Evolutionary conservation across 2,113 vertebrate species (phyloP), one percentile per base, ranked within the genome.

Genomic region (Alexandromys fortis): DNA sequence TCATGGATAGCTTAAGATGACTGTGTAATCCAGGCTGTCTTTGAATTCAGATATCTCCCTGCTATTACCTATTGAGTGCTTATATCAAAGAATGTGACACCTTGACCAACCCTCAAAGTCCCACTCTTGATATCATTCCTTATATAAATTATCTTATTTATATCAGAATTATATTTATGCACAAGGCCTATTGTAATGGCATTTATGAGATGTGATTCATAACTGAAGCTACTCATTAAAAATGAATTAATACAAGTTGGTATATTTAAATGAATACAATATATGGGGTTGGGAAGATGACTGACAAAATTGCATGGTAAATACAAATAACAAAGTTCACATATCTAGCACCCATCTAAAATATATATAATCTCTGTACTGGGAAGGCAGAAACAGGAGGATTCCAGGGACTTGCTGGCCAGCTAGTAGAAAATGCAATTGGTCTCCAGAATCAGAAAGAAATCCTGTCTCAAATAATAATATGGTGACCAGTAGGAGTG

Each of bases 231-330:
- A 21, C 12, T 88, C 22, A 73, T n/a, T 38, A 67, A 90, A 47
- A 86, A 33, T 78, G 13, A 79, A 77, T 68, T 79, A 26, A 26
- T 45, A 22, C 6, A 63, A 38, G 7, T 3, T 22, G 6, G 5
- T 61, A 8, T 75, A 7, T 73, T 87, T 81, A 90, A 78, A 63
- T 67, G 47, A 92, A 78, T 86, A 89, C 92, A 90, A 45, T 28
- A 65, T 11, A 76, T 58, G 22, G 52, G 11, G 6, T 12, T 61
- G 1, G 3, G 12, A 52, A 82, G 12, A 38, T n/a, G 1, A 13
- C 5, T 26, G 10, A 24, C 21, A 26, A 3, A 38, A 38, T 5
- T 61, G 2, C 19, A 61, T 63, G 24, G n/a, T 1, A 65, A 45
- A 63, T 42, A 42, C 10, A 22, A 45, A 30, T 38, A 30, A 0